Evolutionary conservation across 2,888 invertebrate species (phyloP), one percentile per base, ranked within the genome.

Genomic region (Nowickia ferox): DNA sequence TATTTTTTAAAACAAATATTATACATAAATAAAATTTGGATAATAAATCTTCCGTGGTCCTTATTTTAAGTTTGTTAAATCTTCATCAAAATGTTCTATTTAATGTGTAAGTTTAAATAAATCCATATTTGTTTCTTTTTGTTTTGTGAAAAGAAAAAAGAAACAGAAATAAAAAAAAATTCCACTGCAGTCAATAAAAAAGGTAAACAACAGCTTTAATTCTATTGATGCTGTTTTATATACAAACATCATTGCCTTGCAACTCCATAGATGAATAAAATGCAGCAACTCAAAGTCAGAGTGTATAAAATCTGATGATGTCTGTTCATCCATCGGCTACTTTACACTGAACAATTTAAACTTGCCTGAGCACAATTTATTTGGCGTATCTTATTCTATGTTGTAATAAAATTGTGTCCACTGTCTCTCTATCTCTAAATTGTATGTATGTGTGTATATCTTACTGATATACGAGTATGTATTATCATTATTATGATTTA

Each of bases 401-500:
- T 30, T 30, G 30, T 6, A 30, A 30, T 6, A 30, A 30, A 30
- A 30, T 30, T 30, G 30, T 5, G 6, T 6, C 6, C 30, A 30
- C 30, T 30, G 30, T 30, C 6, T 30, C 30, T 30, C 30, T 6
- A 30, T 30, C 30, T 30, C 1, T 30, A 2, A 0, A 30, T 30
- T 3, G 30, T 30, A 30, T 30, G 30, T 6, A 30, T 30, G 30
- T 6, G 6, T 30, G 30, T 30, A 6, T 30, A 30, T 30, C 30
- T 30, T 30, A 30, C 5, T 6, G 6, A 30, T 30, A 30, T 30
- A 22, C 22, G 1, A 1, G 22, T 22, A 30, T 6, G 30, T 69
- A 83, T 71, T 76, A 78, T 84, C 68, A 74, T 79, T 79, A 78
- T 84, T 84, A 84, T 84, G 84, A 84, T 84, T 84, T 78, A 69